Percentiles rank a stretch among this genome's conserved stretches.
Conservation (phyloP, 2,797 vertebrate genomes). For the Spatula versicolor region DNA sequence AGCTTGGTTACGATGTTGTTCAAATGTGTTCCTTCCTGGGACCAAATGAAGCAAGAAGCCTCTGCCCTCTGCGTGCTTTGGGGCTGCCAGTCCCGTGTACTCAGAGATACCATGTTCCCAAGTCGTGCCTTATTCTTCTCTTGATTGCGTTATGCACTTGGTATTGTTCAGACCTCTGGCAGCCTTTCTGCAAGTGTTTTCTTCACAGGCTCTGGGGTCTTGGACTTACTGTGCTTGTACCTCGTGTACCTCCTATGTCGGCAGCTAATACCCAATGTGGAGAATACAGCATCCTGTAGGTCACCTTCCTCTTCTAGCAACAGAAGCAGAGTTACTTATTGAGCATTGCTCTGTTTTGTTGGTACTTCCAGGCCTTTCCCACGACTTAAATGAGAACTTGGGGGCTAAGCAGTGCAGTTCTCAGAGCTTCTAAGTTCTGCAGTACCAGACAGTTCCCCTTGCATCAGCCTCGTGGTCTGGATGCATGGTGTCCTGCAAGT, state of each 20-base stretch:
- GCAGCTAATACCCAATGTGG: background rate
- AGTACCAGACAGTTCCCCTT: background rate
- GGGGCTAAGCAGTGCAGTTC: background rate
- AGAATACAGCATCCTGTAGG: background rate
- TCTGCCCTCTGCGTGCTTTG: background rate
- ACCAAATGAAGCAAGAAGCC: background rate
- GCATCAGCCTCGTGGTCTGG: background rate
- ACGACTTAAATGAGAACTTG: background rate
- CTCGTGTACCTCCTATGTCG: background rate
- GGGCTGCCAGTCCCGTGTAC: background rate
- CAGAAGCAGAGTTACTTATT: background rate
- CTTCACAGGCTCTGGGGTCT: background rate
- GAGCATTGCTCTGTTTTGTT: background rate
- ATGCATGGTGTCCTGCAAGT: background rate
- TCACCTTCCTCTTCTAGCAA: background rate
- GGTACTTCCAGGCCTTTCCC: background rate
- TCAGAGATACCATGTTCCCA: background rate
- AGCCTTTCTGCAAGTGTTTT: background rate
- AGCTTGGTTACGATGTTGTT: background rate
- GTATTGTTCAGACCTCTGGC: background rate
- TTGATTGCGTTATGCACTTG: background rate
- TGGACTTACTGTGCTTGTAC: background rate
- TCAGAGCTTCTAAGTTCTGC: background rate
- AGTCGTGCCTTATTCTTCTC: background rate
- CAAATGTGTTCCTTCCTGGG: background rate